phyloP scores from a whole-genome alignment of 2,113 vertebrate species.

The Hymenochirus boettgeri region DNA sequence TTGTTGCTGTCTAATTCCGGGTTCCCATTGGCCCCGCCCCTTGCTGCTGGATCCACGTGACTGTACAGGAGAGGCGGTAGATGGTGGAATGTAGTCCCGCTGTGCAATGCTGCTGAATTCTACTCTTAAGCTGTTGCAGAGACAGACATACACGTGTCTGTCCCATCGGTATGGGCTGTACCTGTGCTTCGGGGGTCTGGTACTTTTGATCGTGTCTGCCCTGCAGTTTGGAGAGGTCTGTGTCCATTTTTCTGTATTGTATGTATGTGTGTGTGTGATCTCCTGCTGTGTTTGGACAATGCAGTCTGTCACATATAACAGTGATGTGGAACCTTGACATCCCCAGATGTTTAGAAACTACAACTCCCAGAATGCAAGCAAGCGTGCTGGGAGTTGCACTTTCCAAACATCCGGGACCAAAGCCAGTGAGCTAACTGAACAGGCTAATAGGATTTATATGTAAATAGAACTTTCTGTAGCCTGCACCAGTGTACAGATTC shows the following conservation, averaged over 20 bases:
- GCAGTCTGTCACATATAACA: too few species aligned
- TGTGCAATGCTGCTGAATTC: conserved; percentile 80
- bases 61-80: conserved; percentile 29
- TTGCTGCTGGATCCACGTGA: conserved; percentile 16
- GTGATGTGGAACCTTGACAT: too few species aligned
- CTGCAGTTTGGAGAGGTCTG: conserved; percentile 96
- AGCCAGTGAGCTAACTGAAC: too few species aligned
- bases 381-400: too few species aligned
- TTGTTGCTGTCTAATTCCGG: conserved; percentile 44
- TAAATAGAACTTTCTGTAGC: too few species aligned
- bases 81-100: conserved; percentile 36
- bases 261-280: background rate
- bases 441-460: too few species aligned
- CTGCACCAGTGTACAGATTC: too few species aligned
- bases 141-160: conserved; percentile 95
- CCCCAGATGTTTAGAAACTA: too few species aligned
- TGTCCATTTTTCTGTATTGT: conserved; percentile 5
- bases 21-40: conserved; percentile 41
- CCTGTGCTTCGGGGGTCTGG: conserved; percentile 89
- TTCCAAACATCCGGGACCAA: too few species aligned
- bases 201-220: conserved; percentile 93
- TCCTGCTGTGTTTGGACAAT: too few species aligned
- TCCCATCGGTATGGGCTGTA: conserved; percentile 93
- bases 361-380: too few species aligned
- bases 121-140: conserved; percentile 84